Evolutionary conservation across 2,888 invertebrate species (phyloP).

Genomic region (Sympetrum striolatum): DNA sequence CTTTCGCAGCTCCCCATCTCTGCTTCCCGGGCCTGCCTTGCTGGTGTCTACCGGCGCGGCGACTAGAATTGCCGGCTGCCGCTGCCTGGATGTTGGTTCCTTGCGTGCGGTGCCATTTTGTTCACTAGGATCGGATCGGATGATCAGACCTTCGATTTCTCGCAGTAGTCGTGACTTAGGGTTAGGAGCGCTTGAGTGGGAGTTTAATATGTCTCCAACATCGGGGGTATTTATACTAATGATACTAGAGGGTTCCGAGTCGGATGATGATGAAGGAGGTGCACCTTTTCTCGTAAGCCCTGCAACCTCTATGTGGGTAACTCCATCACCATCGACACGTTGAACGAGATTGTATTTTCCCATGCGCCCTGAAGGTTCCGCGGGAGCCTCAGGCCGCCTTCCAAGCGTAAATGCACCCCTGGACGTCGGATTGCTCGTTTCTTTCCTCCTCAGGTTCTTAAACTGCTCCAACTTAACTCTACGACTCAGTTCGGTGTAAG

Average conservation of each 20-base stretch:
- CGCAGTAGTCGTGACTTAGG: constrained; percentile 42
- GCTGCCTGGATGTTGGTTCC: constrained; percentile 35
- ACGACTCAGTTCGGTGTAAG: constrained; percentile 53
- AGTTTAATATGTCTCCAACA: constrained; percentile 48
- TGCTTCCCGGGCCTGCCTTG: constrained; percentile 31
- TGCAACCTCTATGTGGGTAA: constrained; percentile 62
- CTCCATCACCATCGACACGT: constrained; percentile 61
- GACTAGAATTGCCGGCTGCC: constrained; percentile 49
- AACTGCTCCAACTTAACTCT: constrained; percentile 52
- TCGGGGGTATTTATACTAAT: constrained; percentile 59
- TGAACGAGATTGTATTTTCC: constrained; percentile 59
- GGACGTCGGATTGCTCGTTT: background rate
- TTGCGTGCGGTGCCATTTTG: constrained; percentile 23
- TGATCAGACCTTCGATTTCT: constrained; percentile 39
- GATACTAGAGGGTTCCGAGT: constrained; percentile 55
- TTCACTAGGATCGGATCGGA: background rate
- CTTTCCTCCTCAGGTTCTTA: constrained; percentile 49
- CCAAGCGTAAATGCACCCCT: constrained; percentile 11
- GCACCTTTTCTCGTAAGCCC: constrained; percentile 46
- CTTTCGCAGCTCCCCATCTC: constrained; percentile 46
- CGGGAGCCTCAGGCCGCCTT: background rate
- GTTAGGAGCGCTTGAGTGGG: constrained; percentile 41
- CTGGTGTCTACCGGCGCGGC: constrained; percentile 31
- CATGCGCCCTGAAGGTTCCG: background rate
- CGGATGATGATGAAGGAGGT: constrained; percentile 47